Evolutionary conservation across 2,797 vertebrate genomes (phyloP).

Genomic region (Myoxocephalus aenaeus): DNA sequence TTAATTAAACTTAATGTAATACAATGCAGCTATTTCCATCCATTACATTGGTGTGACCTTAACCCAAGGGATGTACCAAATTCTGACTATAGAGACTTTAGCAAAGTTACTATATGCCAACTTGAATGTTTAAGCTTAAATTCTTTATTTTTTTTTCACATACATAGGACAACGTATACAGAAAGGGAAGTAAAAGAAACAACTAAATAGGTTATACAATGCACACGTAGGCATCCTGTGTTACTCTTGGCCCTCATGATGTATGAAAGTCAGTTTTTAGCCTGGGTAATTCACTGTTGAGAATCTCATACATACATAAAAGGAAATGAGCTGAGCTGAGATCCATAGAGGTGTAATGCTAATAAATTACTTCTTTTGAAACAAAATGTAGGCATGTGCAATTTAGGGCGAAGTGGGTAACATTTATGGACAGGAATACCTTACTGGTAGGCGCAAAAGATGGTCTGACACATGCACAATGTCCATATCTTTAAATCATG

Average conservation of each 20-base stretch:
- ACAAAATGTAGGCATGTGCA: conserved; percentile 15
- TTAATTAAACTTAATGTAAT: neutral
- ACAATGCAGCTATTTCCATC: neutral
- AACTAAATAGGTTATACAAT: conserved; percentile 27
- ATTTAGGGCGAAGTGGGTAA: conserved; percentile 24
- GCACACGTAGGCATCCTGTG: conserved; percentile 18
- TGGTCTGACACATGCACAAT: conserved; percentile 5
- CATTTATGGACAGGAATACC: conserved; percentile 21
- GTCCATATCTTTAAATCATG: conserved; percentile 6
- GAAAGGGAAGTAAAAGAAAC: neutral
- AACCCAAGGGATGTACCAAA: neutral
- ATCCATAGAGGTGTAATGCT: conserved; percentile 42
- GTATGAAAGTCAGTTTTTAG: conserved; percentile 75
- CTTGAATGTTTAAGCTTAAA: neutral
- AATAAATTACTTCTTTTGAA: conserved; percentile 51
- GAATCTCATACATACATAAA: conserved; percentile 67
- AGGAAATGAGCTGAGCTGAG: conserved; percentile 63
- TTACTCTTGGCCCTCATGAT: conserved; percentile 49
- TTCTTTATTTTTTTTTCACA: neutral
- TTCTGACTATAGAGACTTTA: neutral
- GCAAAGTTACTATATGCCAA: neutral
- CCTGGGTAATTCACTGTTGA: too few relatives aligned
- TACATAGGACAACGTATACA: neutral
- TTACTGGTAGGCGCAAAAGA: conserved; percentile 9
- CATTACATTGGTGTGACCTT: neutral